Evolutionary conservation across 2,888 invertebrate species (phyloP).

Genomic region (Watsonalla cultraria): DNA sequence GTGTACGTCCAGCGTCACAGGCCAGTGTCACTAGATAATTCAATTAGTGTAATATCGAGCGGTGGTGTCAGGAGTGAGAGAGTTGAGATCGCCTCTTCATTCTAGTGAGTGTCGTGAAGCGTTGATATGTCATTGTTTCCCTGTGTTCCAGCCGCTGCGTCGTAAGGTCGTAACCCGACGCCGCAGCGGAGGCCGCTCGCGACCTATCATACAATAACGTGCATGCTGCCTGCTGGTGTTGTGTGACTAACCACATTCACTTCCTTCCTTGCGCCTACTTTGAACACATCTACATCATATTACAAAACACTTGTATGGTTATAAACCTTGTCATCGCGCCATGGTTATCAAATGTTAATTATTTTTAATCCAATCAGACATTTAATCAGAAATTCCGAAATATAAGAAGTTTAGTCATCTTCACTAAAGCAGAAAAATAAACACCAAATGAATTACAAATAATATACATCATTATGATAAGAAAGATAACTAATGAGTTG

Average conservation of each 20-base stretch:
- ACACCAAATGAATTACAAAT: background rate
- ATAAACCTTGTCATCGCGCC: too few relatives aligned
- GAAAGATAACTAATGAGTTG: background rate
- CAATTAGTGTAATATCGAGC: background rate
- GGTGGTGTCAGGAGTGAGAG: too few relatives aligned
- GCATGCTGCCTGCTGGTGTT: background rate
- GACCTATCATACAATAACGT: slow-evolving; percentile 8
- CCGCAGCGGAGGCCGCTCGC: slow-evolving; percentile 17
- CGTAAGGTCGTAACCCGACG: slow-evolving; percentile 24
- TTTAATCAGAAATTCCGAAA: too few relatives aligned
- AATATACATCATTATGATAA: background rate
- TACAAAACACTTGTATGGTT: too few relatives aligned
- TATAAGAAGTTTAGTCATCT: too few relatives aligned
- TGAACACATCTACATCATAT: too few relatives aligned
- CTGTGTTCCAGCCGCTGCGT: slow-evolving; percentile 12
- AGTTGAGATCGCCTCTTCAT: background rate
- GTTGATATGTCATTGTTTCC: slow-evolving; percentile 25
- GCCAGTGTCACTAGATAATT: background rate
- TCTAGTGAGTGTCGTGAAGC: slow-evolving; percentile 11
- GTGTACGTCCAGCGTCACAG: too few relatives aligned
- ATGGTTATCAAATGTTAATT: too few relatives aligned
- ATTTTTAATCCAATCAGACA: too few relatives aligned
- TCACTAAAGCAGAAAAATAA: background rate
- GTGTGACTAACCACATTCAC: background rate
- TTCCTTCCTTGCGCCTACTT: too few relatives aligned